These are phyloP conservation scores for Chloroceryle inda DNA, from an alignment of 2,797 vertebrate genomes.

Conservation along the genomic window DNA sequence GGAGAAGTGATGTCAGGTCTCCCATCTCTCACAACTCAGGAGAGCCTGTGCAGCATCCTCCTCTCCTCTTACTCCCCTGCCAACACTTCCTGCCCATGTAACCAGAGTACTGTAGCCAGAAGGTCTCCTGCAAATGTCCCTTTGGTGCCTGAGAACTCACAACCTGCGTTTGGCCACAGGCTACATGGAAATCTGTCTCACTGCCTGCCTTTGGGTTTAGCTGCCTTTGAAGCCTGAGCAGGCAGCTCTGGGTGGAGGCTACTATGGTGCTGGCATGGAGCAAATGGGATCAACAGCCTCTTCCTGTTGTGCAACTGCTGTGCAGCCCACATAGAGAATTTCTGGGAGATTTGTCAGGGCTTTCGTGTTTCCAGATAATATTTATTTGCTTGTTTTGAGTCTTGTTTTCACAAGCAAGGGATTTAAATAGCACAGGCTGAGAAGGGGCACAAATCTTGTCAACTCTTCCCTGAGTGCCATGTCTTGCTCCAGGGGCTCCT, in stretches of 20 bases:
- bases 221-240: fast-evolving
- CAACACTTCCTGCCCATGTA: background rate
- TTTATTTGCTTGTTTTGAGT: conserved; percentile 32
- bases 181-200: background rate
- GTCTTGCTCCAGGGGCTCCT: fast-evolving
- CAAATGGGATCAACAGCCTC: conserved; percentile 15
- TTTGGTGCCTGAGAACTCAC: background rate
- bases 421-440: background rate
- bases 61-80: background rate
- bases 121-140: background rate
- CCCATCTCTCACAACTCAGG: background rate
- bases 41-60: background rate
- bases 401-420: background rate
- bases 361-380: conserved; percentile 43
- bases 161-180: fast-evolving
- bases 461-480: background rate
- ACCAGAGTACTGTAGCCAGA: fast-evolving
- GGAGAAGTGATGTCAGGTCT: background rate
- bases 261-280: fast-evolving
- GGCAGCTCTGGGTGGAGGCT: background rate
- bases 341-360: conserved; percentile 44
- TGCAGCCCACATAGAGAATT: conserved; percentile 7
- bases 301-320: conserved; percentile 34
- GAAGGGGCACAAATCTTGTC: background rate
- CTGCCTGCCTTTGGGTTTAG: background rate